Percentiles rank a stretch among this genome's conserved stretches.
Conservation (phyloP, 1,140 invertebrate species). For the Glomeris maerens region DNA sequence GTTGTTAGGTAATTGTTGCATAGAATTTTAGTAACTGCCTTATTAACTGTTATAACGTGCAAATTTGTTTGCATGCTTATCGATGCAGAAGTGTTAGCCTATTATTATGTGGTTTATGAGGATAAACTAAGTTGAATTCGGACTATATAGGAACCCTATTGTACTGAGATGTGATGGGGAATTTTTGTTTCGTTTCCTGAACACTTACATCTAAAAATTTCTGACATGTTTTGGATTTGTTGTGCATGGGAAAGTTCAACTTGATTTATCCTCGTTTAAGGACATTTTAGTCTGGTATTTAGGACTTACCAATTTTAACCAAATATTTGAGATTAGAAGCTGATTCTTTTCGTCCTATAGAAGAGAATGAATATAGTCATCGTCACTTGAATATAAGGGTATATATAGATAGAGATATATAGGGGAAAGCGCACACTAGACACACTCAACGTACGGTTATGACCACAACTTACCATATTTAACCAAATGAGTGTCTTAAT, state of each 20-base stretch:
- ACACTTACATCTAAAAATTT: too few relatives aligned
- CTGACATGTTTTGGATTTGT: too few relatives aligned
- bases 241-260: constrained; percentile 14
- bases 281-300: constrained; percentile 21
- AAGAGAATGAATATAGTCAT: constrained; percentile 32
- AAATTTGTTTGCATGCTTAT: too few relatives aligned
- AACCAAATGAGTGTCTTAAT: constrained; percentile 92
- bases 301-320: constrained; percentile 73
- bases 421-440: constrained; percentile 6
- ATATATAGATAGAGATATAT: constrained; percentile 3
- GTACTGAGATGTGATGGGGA: too few relatives aligned
- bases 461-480: constrained; percentile 73
- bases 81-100: too few relatives aligned
- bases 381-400: neutral
- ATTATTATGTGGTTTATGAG: too few relatives aligned
- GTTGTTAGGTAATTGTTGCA: too few relatives aligned
- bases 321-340: constrained; percentile 81
- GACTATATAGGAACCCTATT: too few relatives aligned
- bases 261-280: constrained; percentile 24
- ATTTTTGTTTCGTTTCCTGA: too few relatives aligned
- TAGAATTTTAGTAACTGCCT: too few relatives aligned
- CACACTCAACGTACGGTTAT: constrained; percentile 14
- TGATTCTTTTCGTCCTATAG: constrained; percentile 84
- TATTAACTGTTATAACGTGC: too few relatives aligned
- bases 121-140: constrained; percentile 12